Percentiles rank a stretch among this genome's conserved stretches.
phyloP scores from a whole-genome alignment of 2,113 vertebrate species.

The Alethe castanea region DNA sequence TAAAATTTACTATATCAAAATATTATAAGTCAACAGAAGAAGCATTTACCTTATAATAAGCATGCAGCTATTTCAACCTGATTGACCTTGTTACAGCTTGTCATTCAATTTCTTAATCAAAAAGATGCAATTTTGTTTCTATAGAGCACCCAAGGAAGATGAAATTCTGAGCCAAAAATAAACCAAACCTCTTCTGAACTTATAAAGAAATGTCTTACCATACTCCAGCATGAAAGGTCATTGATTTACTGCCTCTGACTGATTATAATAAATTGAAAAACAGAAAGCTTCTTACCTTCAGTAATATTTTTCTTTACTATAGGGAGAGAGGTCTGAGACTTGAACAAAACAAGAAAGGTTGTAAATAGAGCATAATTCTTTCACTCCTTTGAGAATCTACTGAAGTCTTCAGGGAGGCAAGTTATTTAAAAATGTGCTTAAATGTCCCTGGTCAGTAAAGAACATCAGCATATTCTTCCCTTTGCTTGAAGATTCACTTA shows the following conservation, averaged over 20 bases:
- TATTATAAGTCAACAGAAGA: neutral
- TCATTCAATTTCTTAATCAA: slow-evolving; percentile 42
- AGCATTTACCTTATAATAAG: slow-evolving; percentile 22
- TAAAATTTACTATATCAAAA: neutral
- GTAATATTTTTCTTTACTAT: slow-evolving; percentile 2
- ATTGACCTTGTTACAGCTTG: slow-evolving; percentile 24
- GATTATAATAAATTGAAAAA: slow-evolving; percentile 27
- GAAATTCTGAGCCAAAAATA: slow-evolving; percentile 51
- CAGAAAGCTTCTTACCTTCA: neutral
- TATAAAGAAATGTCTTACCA: neutral
- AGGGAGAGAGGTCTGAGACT: neutral
- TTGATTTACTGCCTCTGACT: slow-evolving; percentile 5
- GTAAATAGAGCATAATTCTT: neutral
- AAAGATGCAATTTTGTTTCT: slow-evolving; percentile 23
- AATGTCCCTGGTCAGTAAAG: neutral
- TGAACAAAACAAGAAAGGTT: neutral
- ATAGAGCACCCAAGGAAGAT: slow-evolving; percentile 8
- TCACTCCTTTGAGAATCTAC: neutral
- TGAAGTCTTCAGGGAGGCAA: neutral
- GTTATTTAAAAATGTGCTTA: neutral
- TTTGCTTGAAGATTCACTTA: neutral
- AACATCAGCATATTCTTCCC: neutral
- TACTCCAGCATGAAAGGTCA: neutral
- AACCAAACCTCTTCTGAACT: neutral
- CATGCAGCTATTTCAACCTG: slow-evolving; percentile 5